Evolutionary conservation across 2,888 invertebrate genomes (phyloP), one percentile per base, ranked within the genome.

Genomic region (Plebejus melissa): DNA sequence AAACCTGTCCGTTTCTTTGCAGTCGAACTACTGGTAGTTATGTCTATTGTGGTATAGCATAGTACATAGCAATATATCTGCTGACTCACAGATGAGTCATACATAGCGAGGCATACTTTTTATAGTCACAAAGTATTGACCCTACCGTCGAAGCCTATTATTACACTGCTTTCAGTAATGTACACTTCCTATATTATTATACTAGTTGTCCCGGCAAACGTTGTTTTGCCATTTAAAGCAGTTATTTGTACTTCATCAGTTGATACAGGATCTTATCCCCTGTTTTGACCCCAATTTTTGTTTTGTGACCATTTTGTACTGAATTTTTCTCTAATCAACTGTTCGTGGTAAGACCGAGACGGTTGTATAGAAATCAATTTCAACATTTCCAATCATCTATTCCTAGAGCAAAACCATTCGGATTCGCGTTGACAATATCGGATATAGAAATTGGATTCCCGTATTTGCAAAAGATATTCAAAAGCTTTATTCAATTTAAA

Each of bases 391-490:
- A 60, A 60, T 60, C 0, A 32, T 65, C 65, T 32, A 13, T 65
- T 36, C 6, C 65, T 32, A 32, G 65, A 4, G 13, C 11, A 65
- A 65, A 65, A 65, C 65, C 4, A 36, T 65, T 36, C 13, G 9
- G 28, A 9, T 28, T 11, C 7, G 7, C 9, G 65, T 16, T 65
- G 65, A 32, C 65, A 65, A 65, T 22, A 22, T 65, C 65, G 65
- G 1, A 65, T 9, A 65, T 71, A 71, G 22, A 71, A 46, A 71
- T 71, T 71, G 71, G 28, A 71, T 46, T 22, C 9, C 1, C 28
- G 71, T 50, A 71, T 71, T 71, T 46, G 71, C 71, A n/a, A 71
- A 22, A 71, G 4, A 70, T 46, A 71, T 46, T n/a, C n/a, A 46
- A 71, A 22, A 41, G 71, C 28, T 13, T 9, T 71, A 22, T 71